A percentile compares a stretch with the other conserved stretches of the same genome.
Conservation (phyloP, 2,113 vertebrate genomes). For the Azemiops feae region DNA sequence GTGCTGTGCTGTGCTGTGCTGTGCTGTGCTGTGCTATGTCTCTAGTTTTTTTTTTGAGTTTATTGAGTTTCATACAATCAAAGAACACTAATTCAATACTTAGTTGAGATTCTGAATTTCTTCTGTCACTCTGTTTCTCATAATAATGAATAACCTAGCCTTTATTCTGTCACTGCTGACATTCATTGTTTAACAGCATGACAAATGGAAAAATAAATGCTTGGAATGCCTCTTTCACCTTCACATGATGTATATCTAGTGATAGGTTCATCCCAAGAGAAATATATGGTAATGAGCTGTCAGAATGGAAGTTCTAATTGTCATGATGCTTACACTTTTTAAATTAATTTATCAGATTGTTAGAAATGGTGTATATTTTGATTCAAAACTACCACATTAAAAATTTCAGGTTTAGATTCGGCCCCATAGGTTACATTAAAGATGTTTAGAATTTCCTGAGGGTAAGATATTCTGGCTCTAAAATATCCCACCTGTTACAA, state of each 20-base stretch:
- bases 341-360: constrained; percentile 5
- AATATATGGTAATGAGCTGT: neutral
- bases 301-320: neutral
- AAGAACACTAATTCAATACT: neutral
- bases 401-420: neutral
- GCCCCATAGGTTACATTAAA: neutral
- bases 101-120: neutral
- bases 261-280: neutral
- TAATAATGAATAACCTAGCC: neutral
- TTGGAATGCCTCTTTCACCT: neutral
- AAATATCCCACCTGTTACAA: neutral
- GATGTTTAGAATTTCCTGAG: neutral
- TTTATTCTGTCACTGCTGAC: neutral
- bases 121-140: neutral
- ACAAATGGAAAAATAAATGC: neutral
- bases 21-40: too few relatives aligned
- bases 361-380: neutral
- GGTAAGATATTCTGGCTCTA: neutral
- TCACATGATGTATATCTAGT: neutral
- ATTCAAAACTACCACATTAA: neutral
- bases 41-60: neutral
- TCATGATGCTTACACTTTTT: neutral
- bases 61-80: neutral
- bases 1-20: too few relatives aligned
- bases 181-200: neutral